Evolutionary conservation across 2,888 invertebrate genomes (phyloP).

Genomic region (Tenthredo livida): DNA sequence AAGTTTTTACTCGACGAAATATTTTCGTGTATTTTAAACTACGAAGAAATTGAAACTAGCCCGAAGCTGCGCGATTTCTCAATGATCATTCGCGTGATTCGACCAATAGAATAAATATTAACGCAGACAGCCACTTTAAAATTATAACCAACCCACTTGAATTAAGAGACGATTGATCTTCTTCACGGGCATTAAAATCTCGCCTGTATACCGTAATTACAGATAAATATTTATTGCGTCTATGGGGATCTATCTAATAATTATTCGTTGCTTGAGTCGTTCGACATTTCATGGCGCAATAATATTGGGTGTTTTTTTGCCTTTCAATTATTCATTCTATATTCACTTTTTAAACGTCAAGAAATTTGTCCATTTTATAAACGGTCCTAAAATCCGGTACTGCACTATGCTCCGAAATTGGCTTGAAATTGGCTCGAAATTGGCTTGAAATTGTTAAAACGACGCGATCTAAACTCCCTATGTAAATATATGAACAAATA

Average conservation of each 20-base stretch:
- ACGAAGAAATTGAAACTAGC: background rate
- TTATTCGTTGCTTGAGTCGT: background rate
- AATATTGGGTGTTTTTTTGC: background rate
- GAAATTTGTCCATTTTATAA: background rate
- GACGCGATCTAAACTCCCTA: background rate
- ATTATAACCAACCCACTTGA: too few relatives aligned
- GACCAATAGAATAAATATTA: background rate
- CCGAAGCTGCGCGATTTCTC: conserved; percentile 32
- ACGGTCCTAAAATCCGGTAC: background rate
- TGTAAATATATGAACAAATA: conserved; percentile 6
- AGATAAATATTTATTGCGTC: too few relatives aligned
- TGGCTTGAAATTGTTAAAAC: conserved; percentile 35
- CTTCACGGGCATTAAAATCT: background rate
- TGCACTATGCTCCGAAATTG: conserved; percentile 19
- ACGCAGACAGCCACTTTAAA: background rate
- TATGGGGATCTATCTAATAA: too few relatives aligned
- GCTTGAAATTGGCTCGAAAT: conserved; percentile 26
- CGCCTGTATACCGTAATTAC: background rate
- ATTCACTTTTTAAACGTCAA: background rate
- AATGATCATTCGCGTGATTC: background rate
- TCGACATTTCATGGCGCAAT: background rate
- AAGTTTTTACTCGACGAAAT: background rate
- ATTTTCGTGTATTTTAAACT: background rate
- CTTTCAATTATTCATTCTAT: background rate
- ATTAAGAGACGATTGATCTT: conserved; percentile 1